These are phyloP conservation scores for Linurgus olivaceus DNA, from an alignment of 2,797 vertebrate genomes.

Conservation along the genomic window DNA sequence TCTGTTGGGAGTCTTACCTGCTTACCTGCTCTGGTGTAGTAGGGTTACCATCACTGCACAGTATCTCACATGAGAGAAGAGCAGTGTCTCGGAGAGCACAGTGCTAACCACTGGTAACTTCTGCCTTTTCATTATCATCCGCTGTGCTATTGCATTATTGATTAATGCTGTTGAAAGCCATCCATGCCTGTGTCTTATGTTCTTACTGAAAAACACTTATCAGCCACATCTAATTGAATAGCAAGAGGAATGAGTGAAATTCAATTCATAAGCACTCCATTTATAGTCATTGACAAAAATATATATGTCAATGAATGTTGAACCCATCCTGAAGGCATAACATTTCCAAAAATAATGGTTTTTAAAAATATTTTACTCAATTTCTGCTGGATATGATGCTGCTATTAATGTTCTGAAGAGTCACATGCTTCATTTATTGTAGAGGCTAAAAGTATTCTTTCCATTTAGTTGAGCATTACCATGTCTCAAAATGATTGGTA, in stretches of 20 bases:
- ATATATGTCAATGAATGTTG: neutral
- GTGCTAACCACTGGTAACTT: neutral
- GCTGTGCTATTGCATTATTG: conserved; percentile 8
- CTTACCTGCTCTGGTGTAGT: neutral
- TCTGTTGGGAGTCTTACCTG: neutral
- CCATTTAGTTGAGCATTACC: neutral
- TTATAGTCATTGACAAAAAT: neutral
- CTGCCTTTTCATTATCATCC: conserved; percentile 21
- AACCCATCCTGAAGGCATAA: neutral
- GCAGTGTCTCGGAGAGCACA: neutral
- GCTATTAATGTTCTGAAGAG: neutral
- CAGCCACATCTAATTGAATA: neutral
- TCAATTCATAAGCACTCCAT: neutral
- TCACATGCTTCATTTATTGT: neutral
- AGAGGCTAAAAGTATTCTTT: neutral
- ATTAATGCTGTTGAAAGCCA: conserved; percentile 13
- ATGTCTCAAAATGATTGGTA: neutral
- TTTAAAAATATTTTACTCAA: neutral
- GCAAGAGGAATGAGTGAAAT: neutral
- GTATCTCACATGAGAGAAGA: neutral
- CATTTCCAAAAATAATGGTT: neutral
- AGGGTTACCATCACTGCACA: neutral
- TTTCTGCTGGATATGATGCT: neutral
- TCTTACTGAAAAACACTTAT: conserved; percentile 1
- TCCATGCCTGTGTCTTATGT: neutral